Evolutionary conservation across 2,113 vertebrate species (phyloP), one percentile per base, ranked within the genome.

Genomic region (Neolamprologus fasciatus): DNA sequence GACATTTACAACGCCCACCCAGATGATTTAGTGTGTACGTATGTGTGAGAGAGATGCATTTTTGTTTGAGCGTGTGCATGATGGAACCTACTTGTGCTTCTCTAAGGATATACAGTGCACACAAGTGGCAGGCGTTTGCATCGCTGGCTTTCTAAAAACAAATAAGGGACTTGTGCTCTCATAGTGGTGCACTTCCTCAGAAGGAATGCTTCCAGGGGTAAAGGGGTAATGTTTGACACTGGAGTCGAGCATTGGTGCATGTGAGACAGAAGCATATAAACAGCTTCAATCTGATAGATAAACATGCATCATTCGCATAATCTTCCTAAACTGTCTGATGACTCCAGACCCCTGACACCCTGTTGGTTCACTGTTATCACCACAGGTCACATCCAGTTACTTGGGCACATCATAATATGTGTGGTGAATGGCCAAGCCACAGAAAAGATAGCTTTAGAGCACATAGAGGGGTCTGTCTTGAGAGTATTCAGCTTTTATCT

Each of bases 1-100:
- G 88, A 95, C 92, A 92, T 95, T 95, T 86, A 53, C 89, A 82
- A 89, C 91, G 92, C 87, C 93, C 92, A 87, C 93, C 93, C 93
- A 57, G 35, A 78, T 83, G 83, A 89, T 86, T 89, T 57, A 88
- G 40, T 81, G 81, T 85, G 42, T 61, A 82, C 45, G 58, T 81
- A 81, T 87, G 61, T 80, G 84, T 58, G 81, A 84, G 57, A 89
- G 66, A 81, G 79, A 51, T 2, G 21, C 45, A 14, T 47, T 23
- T 85, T 35, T 63, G 19, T 80, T 6, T 47, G 57, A 68, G 58
- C 57, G 19, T 81, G 76, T 84, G 61, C 31, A 80, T 78, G 40
- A 85, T 26, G 35, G 50, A 93, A 85, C 21, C 54, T 40, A 55
- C 45, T 80, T 83, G 63, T 19, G 31, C 84, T 89, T 94, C 90